Conservation (phyloP, 2,888 invertebrate genomes). For the Parnassius mnemosyne region DNA sequence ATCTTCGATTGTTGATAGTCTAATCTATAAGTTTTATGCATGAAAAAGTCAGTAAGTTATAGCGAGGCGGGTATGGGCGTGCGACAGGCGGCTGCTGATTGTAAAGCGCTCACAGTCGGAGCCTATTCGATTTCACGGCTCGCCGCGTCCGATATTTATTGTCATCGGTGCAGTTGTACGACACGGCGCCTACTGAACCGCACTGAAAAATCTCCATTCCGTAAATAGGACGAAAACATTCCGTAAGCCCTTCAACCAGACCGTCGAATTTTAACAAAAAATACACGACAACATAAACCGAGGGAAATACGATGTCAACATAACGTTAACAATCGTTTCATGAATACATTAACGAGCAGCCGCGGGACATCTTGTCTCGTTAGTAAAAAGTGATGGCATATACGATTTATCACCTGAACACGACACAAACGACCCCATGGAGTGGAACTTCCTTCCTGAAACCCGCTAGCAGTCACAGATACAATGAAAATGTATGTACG, state of each 20-base stretch:
- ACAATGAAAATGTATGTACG: conserved; percentile 56
- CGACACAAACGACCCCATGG: conserved; percentile 54
- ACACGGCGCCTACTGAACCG: conserved; percentile 77
- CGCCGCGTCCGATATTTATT: conserved; percentile 78
- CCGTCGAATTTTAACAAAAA: conserved; percentile 55
- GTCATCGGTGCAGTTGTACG: conserved; percentile 80
- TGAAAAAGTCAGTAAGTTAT: conserved; percentile 67
- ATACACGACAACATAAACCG: conserved; percentile 35
- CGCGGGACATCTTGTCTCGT: conserved; percentile 71
- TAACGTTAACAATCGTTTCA: conserved; percentile 60
- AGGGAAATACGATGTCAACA: conserved; percentile 43
- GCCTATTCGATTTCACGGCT: conserved; percentile 81
- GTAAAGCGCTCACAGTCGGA: conserved; percentile 79
- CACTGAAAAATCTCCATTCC: conserved; percentile 75
- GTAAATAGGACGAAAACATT: conserved; percentile 73
- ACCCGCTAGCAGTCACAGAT: conserved; percentile 50
- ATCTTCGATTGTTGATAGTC: conserved; percentile 29
- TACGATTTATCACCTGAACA: conserved; percentile 74
- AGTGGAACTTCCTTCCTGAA: conserved; percentile 54
- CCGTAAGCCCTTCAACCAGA: conserved; percentile 50
- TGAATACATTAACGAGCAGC: conserved; percentile 61
- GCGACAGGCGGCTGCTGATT: conserved; percentile 77
- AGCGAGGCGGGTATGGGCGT: conserved; percentile 53
- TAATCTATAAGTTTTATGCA: conserved; percentile 62
- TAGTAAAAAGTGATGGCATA: conserved; percentile 72